Conservation (phyloP, 1,140 invertebrate genomes). For the Euschistus heros region DNA sequence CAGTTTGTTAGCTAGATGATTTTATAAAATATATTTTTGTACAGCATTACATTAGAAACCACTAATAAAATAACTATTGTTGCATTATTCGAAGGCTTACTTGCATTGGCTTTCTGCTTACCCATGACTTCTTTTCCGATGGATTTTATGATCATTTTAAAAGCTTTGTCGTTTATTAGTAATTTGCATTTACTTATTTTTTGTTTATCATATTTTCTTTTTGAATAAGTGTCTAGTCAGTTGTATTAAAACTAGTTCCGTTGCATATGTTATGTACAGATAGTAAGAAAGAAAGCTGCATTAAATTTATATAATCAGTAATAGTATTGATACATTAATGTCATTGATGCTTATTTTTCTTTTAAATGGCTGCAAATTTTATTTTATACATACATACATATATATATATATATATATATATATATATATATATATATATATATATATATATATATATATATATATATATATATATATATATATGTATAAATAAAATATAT, state of each 20-base stretch:
- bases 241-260: background rate
- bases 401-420: too few species aligned
- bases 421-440: too few species aligned
- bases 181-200: too few species aligned
- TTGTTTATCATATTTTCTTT: too few species aligned
- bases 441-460: too few species aligned
- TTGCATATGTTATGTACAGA: slow-evolving; percentile 8
- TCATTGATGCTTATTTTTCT: background rate
- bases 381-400: too few species aligned
- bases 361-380: background rate
- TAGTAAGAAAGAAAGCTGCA: slow-evolving; percentile 15
- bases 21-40: background rate
- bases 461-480: too few species aligned
- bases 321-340: background rate
- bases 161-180: too few species aligned
- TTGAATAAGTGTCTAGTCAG: background rate
- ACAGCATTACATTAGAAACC: background rate
- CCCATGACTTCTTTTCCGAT: background rate
- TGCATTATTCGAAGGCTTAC: slow-evolving; percentile 8
- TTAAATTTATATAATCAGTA: background rate
- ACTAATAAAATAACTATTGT: background rate
- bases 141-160: background rate
- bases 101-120: slow-evolving; percentile 13
- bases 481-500: too few species aligned
- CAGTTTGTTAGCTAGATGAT: too few species aligned